Evolutionary conservation across 2,888 invertebrate genomes (phyloP), one percentile per base, ranked within the genome.

Genomic region (Entomobrya proxima): DNA sequence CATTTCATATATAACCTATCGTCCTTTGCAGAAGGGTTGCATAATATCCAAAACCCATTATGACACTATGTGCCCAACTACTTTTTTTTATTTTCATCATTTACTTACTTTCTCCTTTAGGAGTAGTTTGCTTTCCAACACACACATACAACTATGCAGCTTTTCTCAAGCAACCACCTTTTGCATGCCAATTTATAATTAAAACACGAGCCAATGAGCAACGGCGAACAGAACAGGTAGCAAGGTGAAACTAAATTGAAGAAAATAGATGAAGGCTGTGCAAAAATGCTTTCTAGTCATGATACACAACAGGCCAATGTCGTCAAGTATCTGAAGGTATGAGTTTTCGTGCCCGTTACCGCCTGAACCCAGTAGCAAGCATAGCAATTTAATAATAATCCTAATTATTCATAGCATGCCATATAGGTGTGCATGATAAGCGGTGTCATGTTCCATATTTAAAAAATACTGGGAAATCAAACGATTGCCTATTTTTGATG

Each of bases 181-280:
- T 84, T 84, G 84, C 84, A 84, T 84, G 84, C 58, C 64, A 40
- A 13, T 69, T 76, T 69, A 69, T 77, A 84, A 84, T 84, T 84
- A 84, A 84, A 84, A 58, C 37, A 5, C 2, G 40, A n/a, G n/a
- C n/a, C n/a, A n/a, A n/a, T n/a, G n/a, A n/a, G n/a, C n/a, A n/a
- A n/a, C n/a, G n/a, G n/a, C n/a, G n/a, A n/a, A n/a, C n/a, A n/a
- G 21, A 0, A 47, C 44, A 40, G 35, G 35, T 21, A 40, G 40
- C 40, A 74, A 67, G 76, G 76, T 76, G 76, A 76, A 30, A 37
- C n/a, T n/a, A 18, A 47, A 21, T 9, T 30, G 75, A 75, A 72
- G 58, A 74, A 81, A 74, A 15, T n/a, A n/a, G n/a, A 1, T 2
- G 32, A 61, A 61, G 5, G 15, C 1, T 32, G 61, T n/a, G n/a